phyloP scores from a whole-genome alignment of 1,140 invertebrate species.

The Drosophila pseudoobscura region DNA sequence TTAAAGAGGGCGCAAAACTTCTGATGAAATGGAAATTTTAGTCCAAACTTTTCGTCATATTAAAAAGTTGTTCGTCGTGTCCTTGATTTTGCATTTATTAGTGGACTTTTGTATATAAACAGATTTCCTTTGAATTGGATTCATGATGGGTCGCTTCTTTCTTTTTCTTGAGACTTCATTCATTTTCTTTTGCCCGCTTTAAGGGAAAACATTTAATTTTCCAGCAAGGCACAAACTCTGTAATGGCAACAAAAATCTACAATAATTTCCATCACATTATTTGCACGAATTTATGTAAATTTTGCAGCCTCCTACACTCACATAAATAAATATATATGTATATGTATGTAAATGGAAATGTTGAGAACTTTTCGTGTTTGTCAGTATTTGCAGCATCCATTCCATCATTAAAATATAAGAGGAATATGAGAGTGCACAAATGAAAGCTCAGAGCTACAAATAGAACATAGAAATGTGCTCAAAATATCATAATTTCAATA shows the following conservation, averaged over 20 bases:
- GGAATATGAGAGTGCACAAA: constrained; percentile 25
- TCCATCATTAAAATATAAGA: constrained; percentile 70
- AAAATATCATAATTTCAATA: constrained; percentile 43
- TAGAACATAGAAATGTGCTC: constrained; percentile 43
- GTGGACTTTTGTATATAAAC: neutral
- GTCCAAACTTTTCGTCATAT: neutral
- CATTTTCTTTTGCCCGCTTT: constrained; percentile 9
- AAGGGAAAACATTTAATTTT: too few relatives aligned
- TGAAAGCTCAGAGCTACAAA: constrained; percentile 8
- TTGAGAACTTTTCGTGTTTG: constrained; percentile 43
- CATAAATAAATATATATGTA: constrained; percentile 2
- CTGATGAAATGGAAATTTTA: too few relatives aligned
- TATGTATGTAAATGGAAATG: constrained; percentile 16
- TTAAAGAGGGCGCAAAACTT: neutral
- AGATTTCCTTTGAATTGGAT: constrained; percentile 6
- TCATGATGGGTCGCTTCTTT: neutral
- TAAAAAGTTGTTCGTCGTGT: constrained; percentile 3
- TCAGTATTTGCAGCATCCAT: constrained; percentile 3
- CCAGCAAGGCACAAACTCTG: neutral
- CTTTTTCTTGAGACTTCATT: neutral
- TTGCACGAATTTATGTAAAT: constrained; percentile 63
- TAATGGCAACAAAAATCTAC: constrained; percentile 38
- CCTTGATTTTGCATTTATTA: constrained; percentile 13
- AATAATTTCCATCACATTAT: constrained; percentile 66
- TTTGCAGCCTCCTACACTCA: constrained; percentile 7